A percentile compares a stretch with the other conserved stretches of the same genome.
Evolutionary conservation across 2,113 vertebrate species (phyloP).

Genomic region (Thunnus thynnus): DNA sequence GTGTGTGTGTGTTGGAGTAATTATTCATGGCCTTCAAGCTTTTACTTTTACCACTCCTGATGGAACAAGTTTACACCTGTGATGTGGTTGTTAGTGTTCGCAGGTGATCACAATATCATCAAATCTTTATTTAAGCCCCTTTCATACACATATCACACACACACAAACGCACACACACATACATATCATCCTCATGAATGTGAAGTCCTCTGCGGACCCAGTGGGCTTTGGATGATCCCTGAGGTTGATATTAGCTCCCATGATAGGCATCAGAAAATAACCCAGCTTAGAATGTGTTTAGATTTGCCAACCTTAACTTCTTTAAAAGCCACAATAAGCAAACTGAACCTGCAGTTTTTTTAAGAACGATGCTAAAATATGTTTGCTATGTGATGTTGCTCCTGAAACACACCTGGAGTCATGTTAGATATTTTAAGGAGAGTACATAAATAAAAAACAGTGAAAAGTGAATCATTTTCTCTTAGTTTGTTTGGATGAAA

Average conservation of each 20-base stretch:
- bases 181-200: conserved; percentile 67
- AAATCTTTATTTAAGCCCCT: conserved; percentile 42
- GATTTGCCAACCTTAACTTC: conserved; percentile 68
- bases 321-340: conserved; percentile 57
- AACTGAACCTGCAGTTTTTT: conserved; percentile 41
- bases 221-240: conserved; percentile 79
- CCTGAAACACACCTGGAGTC: conserved; percentile 37
- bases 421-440: background rate
- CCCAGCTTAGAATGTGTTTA: conserved; percentile 71
- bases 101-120: conserved; percentile 55
- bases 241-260: conserved; percentile 81
- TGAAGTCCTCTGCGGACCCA: conserved; percentile 71
- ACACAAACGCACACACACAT: conserved; percentile 47
- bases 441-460: background rate
- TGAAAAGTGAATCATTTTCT: background rate
- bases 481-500: background rate
- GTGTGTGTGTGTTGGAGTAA: conserved; percentile 23
- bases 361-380: conserved; percentile 12
- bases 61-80: conserved; percentile 35
- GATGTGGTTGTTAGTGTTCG: conserved; percentile 38
- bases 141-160: conserved; percentile 24
- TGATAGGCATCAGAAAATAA: conserved; percentile 76
- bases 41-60: conserved; percentile 48
- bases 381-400: conserved; percentile 21
- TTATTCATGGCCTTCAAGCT: conserved; percentile 61